Conservation (phyloP, 2,888 invertebrate genomes). For the Smittia aterrima region DNA sequence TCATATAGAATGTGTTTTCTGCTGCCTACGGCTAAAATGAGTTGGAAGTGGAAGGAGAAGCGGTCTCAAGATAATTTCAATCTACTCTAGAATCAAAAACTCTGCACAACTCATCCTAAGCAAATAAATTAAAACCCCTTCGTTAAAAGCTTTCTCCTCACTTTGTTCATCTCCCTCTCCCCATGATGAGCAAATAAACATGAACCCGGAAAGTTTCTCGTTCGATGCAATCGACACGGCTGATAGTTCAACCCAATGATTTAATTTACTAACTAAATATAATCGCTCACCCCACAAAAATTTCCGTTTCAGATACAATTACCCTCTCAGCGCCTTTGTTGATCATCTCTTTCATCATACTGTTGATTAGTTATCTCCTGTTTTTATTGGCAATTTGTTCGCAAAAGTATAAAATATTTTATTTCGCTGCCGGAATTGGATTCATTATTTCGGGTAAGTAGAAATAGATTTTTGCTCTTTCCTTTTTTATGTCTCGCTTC, state of each 20-base stretch:
- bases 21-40: no score
- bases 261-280: conserved; percentile 2
- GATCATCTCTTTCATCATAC: conserved; percentile 70
- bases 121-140: no score
- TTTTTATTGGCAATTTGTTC: conserved; percentile 79
- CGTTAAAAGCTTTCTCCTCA: no score
- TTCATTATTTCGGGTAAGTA: conserved; percentile 83
- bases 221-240: no score
- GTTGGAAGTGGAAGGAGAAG: no score
- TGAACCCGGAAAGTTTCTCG: no score
- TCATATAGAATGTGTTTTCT: no score
- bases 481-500: neutral
- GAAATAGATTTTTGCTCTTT: neutral
- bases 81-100: no score
- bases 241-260: neutral
- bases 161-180: no score
- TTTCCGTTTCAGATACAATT: conserved; percentile 67
- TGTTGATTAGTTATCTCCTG: conserved; percentile 75
- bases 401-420: conserved; percentile 71
- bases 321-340: conserved; percentile 82
- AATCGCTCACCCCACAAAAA: neutral
- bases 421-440: conserved; percentile 81
- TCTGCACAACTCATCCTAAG: no score
- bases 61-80: no score
- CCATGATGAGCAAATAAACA: no score